Conservation (phyloP, 1,140 invertebrate genomes). For the Cydia amplana region DNA sequence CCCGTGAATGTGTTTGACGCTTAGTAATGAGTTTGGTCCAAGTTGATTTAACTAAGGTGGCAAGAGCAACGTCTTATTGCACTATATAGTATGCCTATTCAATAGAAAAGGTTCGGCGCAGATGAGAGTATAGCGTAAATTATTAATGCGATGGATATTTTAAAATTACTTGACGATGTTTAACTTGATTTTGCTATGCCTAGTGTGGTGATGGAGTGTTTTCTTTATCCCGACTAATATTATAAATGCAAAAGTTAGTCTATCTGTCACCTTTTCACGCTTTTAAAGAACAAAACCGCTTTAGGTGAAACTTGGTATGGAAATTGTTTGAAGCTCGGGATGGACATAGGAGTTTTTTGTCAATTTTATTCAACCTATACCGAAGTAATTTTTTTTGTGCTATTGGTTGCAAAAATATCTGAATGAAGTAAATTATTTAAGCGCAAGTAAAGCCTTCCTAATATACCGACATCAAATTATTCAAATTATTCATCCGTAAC, state of each 20-base stretch:
- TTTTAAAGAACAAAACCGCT: too few species aligned
- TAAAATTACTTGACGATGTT: background rate
- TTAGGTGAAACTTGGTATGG: too few species aligned
- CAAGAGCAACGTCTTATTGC: conserved; percentile 37
- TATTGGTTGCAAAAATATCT: too few species aligned
- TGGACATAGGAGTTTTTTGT: too few species aligned
- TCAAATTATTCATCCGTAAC: background rate
- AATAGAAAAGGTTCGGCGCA: conserved; percentile 44
- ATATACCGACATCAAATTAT: background rate
- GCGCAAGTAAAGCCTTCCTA: background rate
- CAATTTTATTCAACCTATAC: too few species aligned
- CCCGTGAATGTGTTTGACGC: conserved; percentile 67
- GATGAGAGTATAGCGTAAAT: conserved; percentile 27
- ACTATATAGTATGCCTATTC: conserved; percentile 63
- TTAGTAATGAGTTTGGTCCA: conserved; percentile 67
- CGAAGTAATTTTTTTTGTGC: too few species aligned
- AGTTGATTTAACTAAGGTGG: conserved; percentile 69
- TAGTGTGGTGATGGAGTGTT: too few species aligned
- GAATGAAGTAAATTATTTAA: background rate
- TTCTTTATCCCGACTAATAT: too few species aligned
- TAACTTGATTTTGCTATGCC: background rate
- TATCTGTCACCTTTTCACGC: too few species aligned
- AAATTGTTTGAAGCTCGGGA: too few species aligned
- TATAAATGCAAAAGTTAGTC: too few species aligned
- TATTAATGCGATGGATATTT: background rate